Percentiles rank a stretch among this genome's conserved stretches.
Conservation (phyloP, 2,888 invertebrate genomes). For the Neelides folsomi region DNA sequence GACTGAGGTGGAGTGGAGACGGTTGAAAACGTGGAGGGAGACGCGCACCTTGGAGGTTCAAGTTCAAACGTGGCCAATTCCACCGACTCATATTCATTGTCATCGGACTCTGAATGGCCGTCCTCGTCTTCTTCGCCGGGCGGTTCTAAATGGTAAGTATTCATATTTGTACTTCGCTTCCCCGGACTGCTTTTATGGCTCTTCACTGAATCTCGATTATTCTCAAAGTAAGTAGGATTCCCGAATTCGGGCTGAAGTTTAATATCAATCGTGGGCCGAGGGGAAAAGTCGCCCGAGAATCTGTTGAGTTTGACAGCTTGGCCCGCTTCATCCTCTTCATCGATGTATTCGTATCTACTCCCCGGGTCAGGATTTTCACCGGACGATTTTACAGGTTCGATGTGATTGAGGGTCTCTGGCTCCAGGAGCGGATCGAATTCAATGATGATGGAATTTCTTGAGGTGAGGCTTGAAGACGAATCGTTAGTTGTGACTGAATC, state of each 20-base stretch:
- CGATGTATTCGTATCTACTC: constrained; percentile 18
- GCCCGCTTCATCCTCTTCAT: constrained; percentile 13
- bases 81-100: not conserved
- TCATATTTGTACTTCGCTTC: too few relatives aligned
- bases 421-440: constrained; percentile 30
- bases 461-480: constrained; percentile 17
- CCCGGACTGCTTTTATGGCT: too few relatives aligned
- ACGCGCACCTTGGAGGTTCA: too few relatives aligned
- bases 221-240: constrained; percentile 11
- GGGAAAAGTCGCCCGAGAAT: too few relatives aligned
- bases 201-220: constrained; percentile 8
- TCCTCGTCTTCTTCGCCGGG: too few relatives aligned
- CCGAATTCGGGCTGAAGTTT: too few relatives aligned
- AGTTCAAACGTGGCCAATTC: not conserved
- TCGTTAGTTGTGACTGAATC: constrained; percentile 9
- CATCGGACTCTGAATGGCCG: too few relatives aligned
- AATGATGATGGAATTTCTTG: constrained; percentile 25
- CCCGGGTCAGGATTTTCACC: constrained; percentile 17
- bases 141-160: too few relatives aligned
- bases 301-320: not conserved
- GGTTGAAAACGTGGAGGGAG: too few relatives aligned
- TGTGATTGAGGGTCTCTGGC: not conserved
- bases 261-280: too few relatives aligned
- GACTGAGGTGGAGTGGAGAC: not conserved
- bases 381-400: constrained; percentile 6